phyloP scores from a whole-genome alignment of 2,797 vertebrate species.

The Zonotrichia albicollis region DNA sequence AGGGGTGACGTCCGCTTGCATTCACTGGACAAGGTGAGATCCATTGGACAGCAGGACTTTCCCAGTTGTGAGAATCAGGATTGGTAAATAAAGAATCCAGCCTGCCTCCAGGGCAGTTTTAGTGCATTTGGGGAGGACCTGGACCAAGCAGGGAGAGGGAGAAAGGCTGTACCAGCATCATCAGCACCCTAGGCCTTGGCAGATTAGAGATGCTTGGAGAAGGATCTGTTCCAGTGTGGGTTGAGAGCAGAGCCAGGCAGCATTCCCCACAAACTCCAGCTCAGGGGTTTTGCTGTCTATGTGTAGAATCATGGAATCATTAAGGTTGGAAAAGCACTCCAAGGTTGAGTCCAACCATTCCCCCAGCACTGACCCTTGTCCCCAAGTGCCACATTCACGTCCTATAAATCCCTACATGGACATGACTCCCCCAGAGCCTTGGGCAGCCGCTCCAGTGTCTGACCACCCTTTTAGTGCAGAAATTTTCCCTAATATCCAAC shows the following conservation, averaged over 20 bases:
- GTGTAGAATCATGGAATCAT: background rate
- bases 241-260: background rate
- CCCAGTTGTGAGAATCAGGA: background rate
- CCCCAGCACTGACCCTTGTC: accelerated
- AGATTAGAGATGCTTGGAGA: background rate
- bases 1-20: accelerated
- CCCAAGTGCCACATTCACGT: background rate
- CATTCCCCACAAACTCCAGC: background rate
- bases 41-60: background rate
- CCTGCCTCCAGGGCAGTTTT: background rate
- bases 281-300: background rate
- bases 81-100: background rate
- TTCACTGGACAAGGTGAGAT: background rate
- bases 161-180: background rate
- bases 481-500: background rate
- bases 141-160: background rate
- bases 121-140: background rate
- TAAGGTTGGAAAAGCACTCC: background rate
- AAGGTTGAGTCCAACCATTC: accelerated
- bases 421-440: background rate
- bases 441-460: background rate
- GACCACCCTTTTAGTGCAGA: background rate
- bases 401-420: background rate
- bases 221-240: background rate
- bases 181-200: background rate